Evolutionary conservation across 2,113 vertebrate species (phyloP).

Genomic region (Pseudolaguvia tuberculata): DNA sequence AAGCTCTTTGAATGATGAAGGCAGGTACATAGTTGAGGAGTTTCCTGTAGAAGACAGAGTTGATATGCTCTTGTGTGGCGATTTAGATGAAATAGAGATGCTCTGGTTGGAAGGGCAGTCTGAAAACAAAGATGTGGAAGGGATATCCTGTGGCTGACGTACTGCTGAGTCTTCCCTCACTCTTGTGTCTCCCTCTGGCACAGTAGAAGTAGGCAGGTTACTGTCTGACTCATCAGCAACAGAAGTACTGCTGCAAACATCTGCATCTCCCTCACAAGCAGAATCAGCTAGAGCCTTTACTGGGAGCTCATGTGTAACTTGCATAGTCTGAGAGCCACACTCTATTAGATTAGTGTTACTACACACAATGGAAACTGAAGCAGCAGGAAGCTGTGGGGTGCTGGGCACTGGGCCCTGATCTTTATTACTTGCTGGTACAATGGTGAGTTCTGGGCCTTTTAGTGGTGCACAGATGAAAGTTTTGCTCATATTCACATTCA

Average conservation of each 20-base stretch:
- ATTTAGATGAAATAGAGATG: not conserved
- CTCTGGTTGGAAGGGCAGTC: not conserved
- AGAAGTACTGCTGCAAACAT: slow-evolving; percentile 23
- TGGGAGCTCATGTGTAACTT: slow-evolving; percentile 8
- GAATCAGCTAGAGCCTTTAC: slow-evolving; percentile 54
- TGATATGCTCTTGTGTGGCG: not conserved
- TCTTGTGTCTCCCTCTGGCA: slow-evolving; percentile 25
- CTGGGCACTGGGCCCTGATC: not conserved
- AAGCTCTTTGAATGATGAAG: not conserved
- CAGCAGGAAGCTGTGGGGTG: not conserved
- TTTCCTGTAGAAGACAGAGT: not conserved
- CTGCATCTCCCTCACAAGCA: slow-evolving; percentile 36
- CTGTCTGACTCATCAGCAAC: not conserved
- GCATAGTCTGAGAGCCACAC: not conserved
- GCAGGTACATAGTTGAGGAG: not conserved
- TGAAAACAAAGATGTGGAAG: not conserved
- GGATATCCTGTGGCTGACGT: not conserved
- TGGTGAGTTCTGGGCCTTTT: not conserved
- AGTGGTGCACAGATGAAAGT: not conserved
- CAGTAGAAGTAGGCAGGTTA: slow-evolving; percentile 44
- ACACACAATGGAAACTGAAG: not conserved
- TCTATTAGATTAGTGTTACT: not conserved
- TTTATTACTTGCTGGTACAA: not conserved
- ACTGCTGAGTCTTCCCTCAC: not conserved
- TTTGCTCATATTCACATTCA: not conserved